Percentiles rank a stretch among this genome's conserved stretches.
Conservation (phyloP, 2,113 vertebrate genomes). For the Leptobrachium leishanense region DNA sequence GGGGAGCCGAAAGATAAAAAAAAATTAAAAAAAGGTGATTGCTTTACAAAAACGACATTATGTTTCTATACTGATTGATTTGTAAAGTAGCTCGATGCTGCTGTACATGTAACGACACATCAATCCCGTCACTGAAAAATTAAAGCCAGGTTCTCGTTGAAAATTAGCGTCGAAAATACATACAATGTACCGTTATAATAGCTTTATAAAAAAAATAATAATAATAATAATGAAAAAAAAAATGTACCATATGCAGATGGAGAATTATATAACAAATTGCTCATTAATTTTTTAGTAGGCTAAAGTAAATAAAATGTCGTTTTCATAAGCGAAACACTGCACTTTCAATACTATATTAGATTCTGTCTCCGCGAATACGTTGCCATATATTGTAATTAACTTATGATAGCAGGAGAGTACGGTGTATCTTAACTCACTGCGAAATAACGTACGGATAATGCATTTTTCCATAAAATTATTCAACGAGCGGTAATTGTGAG, state of each 20-base stretch:
- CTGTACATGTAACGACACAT: slow-evolving; percentile 21
- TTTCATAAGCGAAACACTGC: slow-evolving; percentile 28
- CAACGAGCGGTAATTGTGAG: slow-evolving; percentile 30
- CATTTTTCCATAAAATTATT: slow-evolving; percentile 26
- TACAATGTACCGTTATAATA: too few species aligned
- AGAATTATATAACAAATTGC: slow-evolving; percentile 56
- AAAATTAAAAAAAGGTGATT: slow-evolving; percentile 35
- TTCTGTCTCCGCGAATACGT: slow-evolving; percentile 13
- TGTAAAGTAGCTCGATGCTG: slow-evolving; percentile 51
- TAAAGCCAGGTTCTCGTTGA: too few species aligned
- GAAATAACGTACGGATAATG: slow-evolving; percentile 33
- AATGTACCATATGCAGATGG: slow-evolving; percentile 57
- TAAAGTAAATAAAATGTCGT: slow-evolving; percentile 54
- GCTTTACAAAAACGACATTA: slow-evolving; percentile 51
- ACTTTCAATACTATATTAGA: slow-evolving; percentile 7
- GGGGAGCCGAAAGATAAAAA: slow-evolving; percentile 23
- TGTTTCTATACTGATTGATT: slow-evolving; percentile 52
- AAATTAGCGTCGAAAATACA: too few species aligned
- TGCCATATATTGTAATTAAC: slow-evolving; percentile 35
- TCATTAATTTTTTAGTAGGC: slow-evolving; percentile 60
- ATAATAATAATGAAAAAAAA: slow-evolving; percentile 50
- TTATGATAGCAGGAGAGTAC: slow-evolving; percentile 17
- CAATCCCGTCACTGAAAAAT: too few species aligned
- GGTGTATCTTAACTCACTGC: background rate
- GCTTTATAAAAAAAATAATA: too few species aligned